These are phyloP conservation scores for Blastobasis adustella DNA, from an alignment of 2,888 invertebrate genomes.

Conservation along the genomic window DNA sequence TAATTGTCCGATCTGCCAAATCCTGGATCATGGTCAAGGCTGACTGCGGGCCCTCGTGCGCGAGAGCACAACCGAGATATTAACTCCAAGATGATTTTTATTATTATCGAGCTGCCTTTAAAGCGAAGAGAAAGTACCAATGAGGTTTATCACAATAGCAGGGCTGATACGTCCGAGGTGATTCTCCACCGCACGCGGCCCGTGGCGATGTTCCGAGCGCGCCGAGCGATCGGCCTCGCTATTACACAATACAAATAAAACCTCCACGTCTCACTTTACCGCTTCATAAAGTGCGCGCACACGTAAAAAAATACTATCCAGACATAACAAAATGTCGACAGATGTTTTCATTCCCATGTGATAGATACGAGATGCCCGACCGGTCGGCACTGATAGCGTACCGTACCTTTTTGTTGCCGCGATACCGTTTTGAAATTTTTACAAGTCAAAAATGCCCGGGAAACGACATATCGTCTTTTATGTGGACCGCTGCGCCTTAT, in stretches of 20 bases:
- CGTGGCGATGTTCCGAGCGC: conserved; percentile 41
- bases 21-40: no score
- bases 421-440: conserved; percentile 61
- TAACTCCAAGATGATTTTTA: no score
- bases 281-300: conserved; percentile 45
- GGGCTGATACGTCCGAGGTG: conserved; percentile 36
- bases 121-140: no score
- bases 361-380: conserved; percentile 46
- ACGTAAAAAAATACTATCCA: conserved; percentile 36
- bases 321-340: conserved; percentile 57
- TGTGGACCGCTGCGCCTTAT: conserved; percentile 61
- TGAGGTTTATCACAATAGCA: conserved; percentile 26
- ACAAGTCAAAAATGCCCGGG: conserved; percentile 54
- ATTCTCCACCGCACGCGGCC: conserved; percentile 28
- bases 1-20: no score
- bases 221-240: conserved; percentile 44
- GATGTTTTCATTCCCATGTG: conserved; percentile 67
- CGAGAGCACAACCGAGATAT: no score
- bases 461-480: conserved; percentile 64
- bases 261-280: conserved; percentile 25
- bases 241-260: conserved; percentile 51
- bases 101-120: no score
- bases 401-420: conserved; percentile 46
- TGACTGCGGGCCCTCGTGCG: no score
- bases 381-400: conserved; percentile 37